These are phyloP conservation scores for Bujurquina vittata DNA, from an alignment of 2,113 vertebrate genomes.

Conservation along the genomic window DNA sequence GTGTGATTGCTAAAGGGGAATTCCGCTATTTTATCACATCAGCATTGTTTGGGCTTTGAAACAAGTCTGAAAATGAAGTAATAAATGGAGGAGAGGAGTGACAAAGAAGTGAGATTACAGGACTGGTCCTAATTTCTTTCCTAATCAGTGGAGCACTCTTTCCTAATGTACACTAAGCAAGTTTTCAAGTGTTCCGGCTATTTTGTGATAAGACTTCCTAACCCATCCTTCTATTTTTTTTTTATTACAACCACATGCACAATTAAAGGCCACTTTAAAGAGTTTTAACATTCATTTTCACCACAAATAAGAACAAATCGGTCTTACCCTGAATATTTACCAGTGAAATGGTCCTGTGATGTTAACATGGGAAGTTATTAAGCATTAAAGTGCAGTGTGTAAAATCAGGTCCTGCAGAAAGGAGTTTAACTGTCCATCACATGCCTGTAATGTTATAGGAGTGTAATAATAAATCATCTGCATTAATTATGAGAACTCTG, in stretches of 20 bases:
- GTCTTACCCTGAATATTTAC: background rate
- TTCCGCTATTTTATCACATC: background rate
- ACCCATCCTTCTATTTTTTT: background rate
- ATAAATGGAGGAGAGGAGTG: background rate
- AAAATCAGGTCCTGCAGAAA: background rate
- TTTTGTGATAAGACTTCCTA: background rate
- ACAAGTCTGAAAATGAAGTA: background rate
- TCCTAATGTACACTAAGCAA: background rate
- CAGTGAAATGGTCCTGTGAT: background rate
- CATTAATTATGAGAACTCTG: background rate
- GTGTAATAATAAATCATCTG: background rate
- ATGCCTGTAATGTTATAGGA: background rate
- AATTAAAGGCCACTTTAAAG: background rate
- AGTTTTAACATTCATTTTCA: background rate
- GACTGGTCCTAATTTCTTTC: background rate
- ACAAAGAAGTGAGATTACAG: background rate
- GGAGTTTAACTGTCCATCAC: background rate
- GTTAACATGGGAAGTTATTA: background rate
- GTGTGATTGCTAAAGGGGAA: background rate
- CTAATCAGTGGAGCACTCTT: background rate
- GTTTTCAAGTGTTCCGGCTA: fast-evolving
- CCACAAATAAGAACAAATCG: background rate
- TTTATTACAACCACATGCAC: background rate
- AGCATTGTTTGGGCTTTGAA: background rate
- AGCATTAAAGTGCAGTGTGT: fast-evolving